These are phyloP conservation scores for Parapsyche elsis DNA, from an alignment of 1,140 invertebrate genomes.

Conservation along the genomic window DNA sequence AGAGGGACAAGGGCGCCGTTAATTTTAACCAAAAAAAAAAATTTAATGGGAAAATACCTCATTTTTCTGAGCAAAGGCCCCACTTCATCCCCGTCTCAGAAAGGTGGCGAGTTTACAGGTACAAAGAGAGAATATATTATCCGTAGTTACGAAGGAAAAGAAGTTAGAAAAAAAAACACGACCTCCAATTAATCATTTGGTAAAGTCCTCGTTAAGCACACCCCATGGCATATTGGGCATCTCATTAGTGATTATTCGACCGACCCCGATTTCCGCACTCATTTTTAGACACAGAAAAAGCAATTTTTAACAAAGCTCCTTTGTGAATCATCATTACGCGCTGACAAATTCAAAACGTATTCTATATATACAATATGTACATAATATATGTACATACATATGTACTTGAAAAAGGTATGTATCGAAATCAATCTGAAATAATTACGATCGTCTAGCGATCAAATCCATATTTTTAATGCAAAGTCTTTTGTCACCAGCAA, in stretches of 20 bases:
- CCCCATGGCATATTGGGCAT: constrained; percentile 39
- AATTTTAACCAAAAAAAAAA: constrained; percentile 9
- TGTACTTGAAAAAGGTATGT: too few species aligned
- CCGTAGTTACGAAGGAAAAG: constrained; percentile 21
- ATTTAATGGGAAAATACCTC: not conserved
- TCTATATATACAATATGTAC: too few species aligned
- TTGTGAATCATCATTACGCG: not conserved
- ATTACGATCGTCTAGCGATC: too few species aligned
- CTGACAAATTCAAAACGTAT: too few species aligned
- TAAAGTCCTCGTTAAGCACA: constrained; percentile 36
- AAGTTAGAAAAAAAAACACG: constrained; percentile 25
- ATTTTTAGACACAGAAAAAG: not conserved
- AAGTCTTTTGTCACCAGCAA: too few species aligned
- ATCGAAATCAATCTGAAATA: too few species aligned
- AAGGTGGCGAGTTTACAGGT: constrained; percentile 18
- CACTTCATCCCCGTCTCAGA: not conserved
- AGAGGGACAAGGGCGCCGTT: constrained; percentile 10
- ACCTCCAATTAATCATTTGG: constrained; percentile 39
- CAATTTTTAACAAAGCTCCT: not conserved
- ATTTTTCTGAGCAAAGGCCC: constrained; percentile 4
- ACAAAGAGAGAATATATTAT: constrained; percentile 36
- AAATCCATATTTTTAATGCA: too few species aligned
- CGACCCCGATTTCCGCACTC: not conserved
- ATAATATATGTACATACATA: too few species aligned
- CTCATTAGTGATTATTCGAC: constrained; percentile 33